Evolutionary conservation across 2,888 invertebrate species (phyloP).

Genomic region (Rhabditophanes sp.): DNA sequence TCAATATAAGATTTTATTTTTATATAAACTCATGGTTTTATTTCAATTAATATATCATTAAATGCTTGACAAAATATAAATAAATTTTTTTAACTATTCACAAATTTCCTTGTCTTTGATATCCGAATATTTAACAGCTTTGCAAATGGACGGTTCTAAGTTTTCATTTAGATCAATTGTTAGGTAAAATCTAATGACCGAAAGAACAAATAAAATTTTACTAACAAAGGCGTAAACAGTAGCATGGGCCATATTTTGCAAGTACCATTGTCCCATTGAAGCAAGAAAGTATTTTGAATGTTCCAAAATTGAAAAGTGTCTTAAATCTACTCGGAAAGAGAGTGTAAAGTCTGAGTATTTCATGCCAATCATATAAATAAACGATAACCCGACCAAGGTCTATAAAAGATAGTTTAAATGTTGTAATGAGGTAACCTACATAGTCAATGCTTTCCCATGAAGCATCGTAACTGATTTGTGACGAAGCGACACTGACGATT

Average conservation of each 20-base stretch:
- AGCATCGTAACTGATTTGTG: constrained; percentile 30
- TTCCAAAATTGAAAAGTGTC: constrained; percentile 13
- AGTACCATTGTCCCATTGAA: constrained; percentile 31
- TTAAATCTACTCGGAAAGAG: constrained; percentile 12
- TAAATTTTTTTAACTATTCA: no score
- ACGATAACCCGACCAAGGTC: constrained; percentile 28
- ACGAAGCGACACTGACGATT: constrained; percentile 18
- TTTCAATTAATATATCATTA: no score
- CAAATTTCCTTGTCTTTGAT: no score
- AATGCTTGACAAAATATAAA: no score
- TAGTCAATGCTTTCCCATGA: constrained; percentile 42
- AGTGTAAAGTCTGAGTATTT: constrained; percentile 38
- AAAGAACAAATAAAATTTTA: constrained; percentile 18
- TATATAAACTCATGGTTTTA: no score
- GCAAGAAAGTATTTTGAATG: constrained; percentile 21
- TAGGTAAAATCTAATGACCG: constrained; percentile 14
- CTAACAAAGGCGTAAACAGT: constrained; percentile 11
- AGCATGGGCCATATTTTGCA: constrained; percentile 30
- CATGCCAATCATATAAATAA: constrained; percentile 32
- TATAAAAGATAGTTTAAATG: constrained; percentile 7
- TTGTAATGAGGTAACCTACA: constrained; percentile 17
- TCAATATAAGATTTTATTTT: no score
- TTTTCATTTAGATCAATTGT: no score
- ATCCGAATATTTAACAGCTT: no score
- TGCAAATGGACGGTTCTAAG: no score